Evolutionary conservation across 2,797 vertebrate genomes (phyloP), one percentile per base, ranked within the genome.

Genomic region (Todus mexicanus): DNA sequence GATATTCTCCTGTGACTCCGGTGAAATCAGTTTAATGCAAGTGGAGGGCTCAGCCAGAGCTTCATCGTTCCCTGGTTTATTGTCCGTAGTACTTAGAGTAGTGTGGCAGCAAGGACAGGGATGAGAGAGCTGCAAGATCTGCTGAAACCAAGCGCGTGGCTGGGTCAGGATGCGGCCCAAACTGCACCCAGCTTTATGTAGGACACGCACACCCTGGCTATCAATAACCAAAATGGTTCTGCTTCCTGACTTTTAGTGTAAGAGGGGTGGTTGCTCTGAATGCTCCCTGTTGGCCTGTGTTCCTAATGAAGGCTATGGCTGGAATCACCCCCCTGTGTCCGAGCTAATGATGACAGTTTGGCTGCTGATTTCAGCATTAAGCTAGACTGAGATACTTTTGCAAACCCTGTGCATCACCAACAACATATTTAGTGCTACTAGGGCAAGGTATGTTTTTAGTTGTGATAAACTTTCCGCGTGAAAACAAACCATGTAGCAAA

Each of bases 81-180:
- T 26, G 40, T 57, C 50, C 10, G 1, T 20, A 35, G n/a, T 65
- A 61, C 23, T 71, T 50, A 11, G 50, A 37, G 22, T 65, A 47
- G 47, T 37, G 27, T 4, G 27, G 61, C 56, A 66, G 40, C 8
- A 12, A 81, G 74, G 71, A 54, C 20, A 48, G 60, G 43, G 53
- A 35, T 26, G 25, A 48, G 73, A 64, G 48, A 20, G 0, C 40
- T 48, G 35, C n/a, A 65, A 48, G 70, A 54, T 45, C 35, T 0
- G 0, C 47, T 2, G 5, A 45, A 4, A 59, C 23, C 15, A 8
- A 35, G 56, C 0, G 1, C 47, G 56, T 4, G 2, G 12, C 72
- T 81, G 37, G 35, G 42, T 76, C 60, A 68, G 87, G 60, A 35
- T 40, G 74, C 25, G 35, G 53, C 29, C 53, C 29, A 1, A 2